Base-by-base conservation (phyloP, 2,113 vertebrate species). In the Corythaixoides concolor region DNA sequence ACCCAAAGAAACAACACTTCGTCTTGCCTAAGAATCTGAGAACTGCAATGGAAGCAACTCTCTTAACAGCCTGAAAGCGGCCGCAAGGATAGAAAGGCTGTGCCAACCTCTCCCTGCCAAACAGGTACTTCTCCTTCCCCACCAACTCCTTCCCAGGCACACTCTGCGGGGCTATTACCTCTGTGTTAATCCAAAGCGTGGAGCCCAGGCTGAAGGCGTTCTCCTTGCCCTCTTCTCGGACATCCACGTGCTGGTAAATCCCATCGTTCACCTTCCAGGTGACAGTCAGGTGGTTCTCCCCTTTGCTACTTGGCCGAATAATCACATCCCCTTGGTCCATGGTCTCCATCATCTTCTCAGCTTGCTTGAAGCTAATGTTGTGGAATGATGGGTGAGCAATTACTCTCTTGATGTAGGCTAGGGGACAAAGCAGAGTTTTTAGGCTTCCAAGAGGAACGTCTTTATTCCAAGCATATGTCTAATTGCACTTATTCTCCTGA, bases 321-420 rank as follows among this genome's bases (percentile, higher is more conserved):
- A 99, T 99, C 91, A 99, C 98, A 35, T 99, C 99, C 50, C 99
- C 99, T 97, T 99, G 99, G 98, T 99, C 99, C 98, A 99, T 98
- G 28, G 99, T 98, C 97, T 99, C 99, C 99, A 99, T 99, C 99
- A 99, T 99, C 97, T 99, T 99, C 98, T 99, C 99, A 3, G 99
- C 99, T 98, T 99, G 99, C 97, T 99, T 99, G 97, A 99, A 99
- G 97, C 99, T 99, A 84, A 99, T 99, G 95, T 99, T 99, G 98
- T 99, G 99, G 98, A 99, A 99, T 93, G 99, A 99, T 1, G 99
- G 99, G 90, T 99, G 99, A 93, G 99, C 99, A 33, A 99, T 99
- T 68, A 99, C 99, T 68, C 99, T 98, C 96, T 99, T 99, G 97
- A 99, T 99, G 88, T 99, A 99, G 0, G 99, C 99, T 99, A 94